Conservation (phyloP, 1,140 invertebrate genomes). For the Tachypleus tridentatus region DNA sequence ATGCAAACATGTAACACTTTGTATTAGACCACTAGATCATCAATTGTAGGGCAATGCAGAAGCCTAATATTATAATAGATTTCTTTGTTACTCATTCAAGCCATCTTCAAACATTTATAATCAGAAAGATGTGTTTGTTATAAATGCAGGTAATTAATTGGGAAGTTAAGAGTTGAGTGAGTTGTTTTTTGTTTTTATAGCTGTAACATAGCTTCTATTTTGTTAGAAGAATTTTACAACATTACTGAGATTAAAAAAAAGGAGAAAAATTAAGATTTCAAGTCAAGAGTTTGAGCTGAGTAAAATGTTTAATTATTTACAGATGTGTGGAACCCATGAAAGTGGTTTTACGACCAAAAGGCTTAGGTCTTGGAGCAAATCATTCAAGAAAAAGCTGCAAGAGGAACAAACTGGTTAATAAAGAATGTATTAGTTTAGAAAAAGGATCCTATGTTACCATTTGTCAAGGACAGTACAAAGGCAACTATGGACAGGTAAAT, state of each 20-base stretch:
- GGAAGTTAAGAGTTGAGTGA: no score
- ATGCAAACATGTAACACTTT: no score
- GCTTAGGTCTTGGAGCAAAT: conserved; percentile 80
- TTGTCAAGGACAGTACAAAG: conserved; percentile 53
- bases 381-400: conserved; percentile 37
- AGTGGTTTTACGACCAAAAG: conserved; percentile 64
- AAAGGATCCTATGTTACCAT: conserved; percentile 53
- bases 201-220: no score
- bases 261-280: not conserved
- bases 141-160: no score
- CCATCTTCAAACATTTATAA: no score
- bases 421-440: conserved; percentile 44
- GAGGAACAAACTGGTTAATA: conserved; percentile 28
- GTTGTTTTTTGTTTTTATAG: no score
- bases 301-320: conserved; percentile 15
- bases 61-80: no score
- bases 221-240: not conserved
- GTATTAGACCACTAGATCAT: no score
- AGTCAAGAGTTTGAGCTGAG: not conserved
- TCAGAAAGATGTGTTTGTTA: no score
- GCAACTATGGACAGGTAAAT: conserved; percentile 60
- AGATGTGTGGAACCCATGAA: conserved; percentile 41
- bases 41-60: no score
- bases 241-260: not conserved
- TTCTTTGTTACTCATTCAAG: no score